Evolutionary conservation across 1,140 invertebrate genomes (phyloP), one percentile per base, ranked within the genome.

Genomic region (Teleopsis dalmanni): DNA sequence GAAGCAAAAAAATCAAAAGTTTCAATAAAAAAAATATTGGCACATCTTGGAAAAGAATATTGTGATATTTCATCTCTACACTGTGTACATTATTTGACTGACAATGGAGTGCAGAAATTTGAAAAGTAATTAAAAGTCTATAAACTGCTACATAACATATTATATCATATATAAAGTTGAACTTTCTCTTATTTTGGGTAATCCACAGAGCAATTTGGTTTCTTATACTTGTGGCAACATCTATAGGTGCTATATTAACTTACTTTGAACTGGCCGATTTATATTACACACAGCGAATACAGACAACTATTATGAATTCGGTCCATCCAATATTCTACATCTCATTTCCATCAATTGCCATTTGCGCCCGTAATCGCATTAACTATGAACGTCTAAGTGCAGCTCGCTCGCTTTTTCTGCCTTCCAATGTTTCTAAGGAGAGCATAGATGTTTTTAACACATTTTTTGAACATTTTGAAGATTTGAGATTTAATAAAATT

Each of bases 261-360:
- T 67, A 67, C 21, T 37, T 57, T 2, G 59, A 67, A 18, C 47
- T 67, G 3, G 48, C 41, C 7, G 55, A 47, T 5, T 41, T 64
- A 1, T 67, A 67, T 21, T 41, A 53, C 21, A 52, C 54, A 0
- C 52, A 48, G 0, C 55, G 61, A 4, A 52, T 61, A 3, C 61
- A 65, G 8, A 67, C 64, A 0, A 62, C 58, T 29, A 61, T 67
- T 18, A 56, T 52, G n/a, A 55, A 64, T 36, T 56, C 57, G 1
- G 57, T 67, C 52, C 33, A 33, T 2, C 64, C 64, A 2, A 43
- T 61, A 3, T 67, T 67, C 33, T 52, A 19, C 4, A 42, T 54
- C 1, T 47, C 54, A 4, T 67, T 67, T 41, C 64, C 64, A 7
- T 51, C 64, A 1, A 53, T 67, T 25, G 64, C 50, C 1, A 14